These are phyloP conservation scores for Colinus virginianus DNA, from an alignment of 2,113 vertebrate species.

Conservation along the genomic window DNA sequence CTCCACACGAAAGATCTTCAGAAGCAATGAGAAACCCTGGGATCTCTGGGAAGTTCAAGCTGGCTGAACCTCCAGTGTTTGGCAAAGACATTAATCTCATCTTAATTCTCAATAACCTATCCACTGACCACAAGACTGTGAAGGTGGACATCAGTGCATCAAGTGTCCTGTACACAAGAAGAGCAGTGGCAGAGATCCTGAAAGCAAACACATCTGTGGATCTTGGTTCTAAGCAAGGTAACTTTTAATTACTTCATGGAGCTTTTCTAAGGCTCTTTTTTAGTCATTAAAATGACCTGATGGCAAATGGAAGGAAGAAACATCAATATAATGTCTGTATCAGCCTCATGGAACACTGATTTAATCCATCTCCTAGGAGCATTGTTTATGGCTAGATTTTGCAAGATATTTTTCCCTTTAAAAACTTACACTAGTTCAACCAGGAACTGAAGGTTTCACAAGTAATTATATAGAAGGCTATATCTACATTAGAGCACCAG, in stretches of 20 bases:
- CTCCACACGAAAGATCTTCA: neutral
- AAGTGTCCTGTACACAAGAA: constrained; percentile 79
- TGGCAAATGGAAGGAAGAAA: neutral
- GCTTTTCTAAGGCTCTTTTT: neutral
- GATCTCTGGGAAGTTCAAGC: constrained; percentile 79
- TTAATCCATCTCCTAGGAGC: neutral
- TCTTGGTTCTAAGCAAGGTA: constrained; percentile 78
- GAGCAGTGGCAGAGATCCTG: constrained; percentile 77
- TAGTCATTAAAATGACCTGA: neutral
- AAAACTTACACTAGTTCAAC: neutral
- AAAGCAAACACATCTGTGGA: constrained; percentile 65
- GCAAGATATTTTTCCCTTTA: too few species aligned
- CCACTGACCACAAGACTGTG: constrained; percentile 57
- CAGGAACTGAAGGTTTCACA: neutral
- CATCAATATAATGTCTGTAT: rapidly evolving
- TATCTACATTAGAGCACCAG: neutral
- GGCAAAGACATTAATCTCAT: constrained; percentile 78
- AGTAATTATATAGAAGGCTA: neutral
- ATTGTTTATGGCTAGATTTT: neutral
- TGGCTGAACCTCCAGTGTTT: constrained; percentile 73
- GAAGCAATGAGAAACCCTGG: constrained; percentile 68
- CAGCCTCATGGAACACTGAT: neutral
- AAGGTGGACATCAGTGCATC: constrained; percentile 78
- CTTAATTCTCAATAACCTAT: constrained; percentile 73
- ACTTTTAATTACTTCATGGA: neutral